phyloP scores from a whole-genome alignment of 1,140 invertebrate species.

The Heliconius congener region DNA sequence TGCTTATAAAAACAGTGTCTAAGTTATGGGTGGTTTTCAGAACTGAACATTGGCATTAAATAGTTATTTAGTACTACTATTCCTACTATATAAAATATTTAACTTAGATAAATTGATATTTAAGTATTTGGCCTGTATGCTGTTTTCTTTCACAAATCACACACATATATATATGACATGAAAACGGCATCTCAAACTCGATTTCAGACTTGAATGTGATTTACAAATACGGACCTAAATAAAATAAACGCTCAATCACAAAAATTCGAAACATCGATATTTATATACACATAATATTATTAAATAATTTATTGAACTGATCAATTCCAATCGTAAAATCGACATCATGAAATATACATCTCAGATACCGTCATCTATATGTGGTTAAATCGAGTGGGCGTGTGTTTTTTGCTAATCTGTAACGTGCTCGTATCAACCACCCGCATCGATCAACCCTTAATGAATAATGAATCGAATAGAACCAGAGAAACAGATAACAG shows the following conservation, averaged over 20 bases:
- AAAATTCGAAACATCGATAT: not conserved
- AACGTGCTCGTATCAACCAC: constrained; percentile 56
- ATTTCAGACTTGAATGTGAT: no score
- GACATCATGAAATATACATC: constrained; percentile 47
- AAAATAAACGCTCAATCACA: not conserved
- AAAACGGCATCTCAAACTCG: no score
- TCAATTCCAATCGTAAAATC: constrained; percentile 39
- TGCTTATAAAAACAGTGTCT: constrained; percentile 64
- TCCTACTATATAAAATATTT: no score
- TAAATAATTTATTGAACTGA: constrained; percentile 34
- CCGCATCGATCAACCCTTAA: constrained; percentile 56
- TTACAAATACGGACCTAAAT: not conserved
- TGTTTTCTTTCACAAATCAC: no score
- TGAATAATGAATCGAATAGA: constrained; percentile 61
- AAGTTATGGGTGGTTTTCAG: constrained; percentile 38
- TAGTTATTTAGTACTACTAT: not conserved
- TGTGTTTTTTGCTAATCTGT: constrained; percentile 53
- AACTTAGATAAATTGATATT: no score
- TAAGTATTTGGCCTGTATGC: no score
- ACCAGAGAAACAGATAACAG: constrained; percentile 49
- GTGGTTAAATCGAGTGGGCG: constrained; percentile 46
- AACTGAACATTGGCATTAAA: constrained; percentile 10
- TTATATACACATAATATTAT: not conserved
- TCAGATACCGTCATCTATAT: constrained; percentile 46
- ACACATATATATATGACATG: no score